Conservation (phyloP, 1,140 invertebrate genomes). For the Nymphalis io region DNA sequence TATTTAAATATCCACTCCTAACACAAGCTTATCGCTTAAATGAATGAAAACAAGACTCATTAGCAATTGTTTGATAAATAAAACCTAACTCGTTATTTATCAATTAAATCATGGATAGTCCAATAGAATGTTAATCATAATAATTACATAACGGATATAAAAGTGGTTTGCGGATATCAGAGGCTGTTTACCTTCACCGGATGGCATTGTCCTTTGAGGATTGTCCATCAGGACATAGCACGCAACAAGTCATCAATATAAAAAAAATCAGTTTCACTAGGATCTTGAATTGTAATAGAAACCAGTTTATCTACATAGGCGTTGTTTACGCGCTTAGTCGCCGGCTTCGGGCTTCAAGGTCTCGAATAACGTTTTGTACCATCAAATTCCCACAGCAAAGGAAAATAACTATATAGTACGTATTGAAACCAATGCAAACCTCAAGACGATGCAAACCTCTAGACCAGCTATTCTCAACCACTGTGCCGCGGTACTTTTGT, state of each 20-base stretch:
- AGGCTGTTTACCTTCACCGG: conserved; percentile 43
- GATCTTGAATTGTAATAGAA: conserved; percentile 51
- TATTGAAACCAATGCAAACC: not conserved
- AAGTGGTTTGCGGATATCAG: conserved; percentile 44
- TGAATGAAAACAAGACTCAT: not conserved
- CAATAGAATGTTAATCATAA: conserved; percentile 7
- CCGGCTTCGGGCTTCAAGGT: conserved; percentile 49
- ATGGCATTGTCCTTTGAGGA: conserved; percentile 48
- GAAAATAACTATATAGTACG: conserved; percentile 19
- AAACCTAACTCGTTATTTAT: not conserved
- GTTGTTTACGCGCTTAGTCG: conserved; percentile 50
- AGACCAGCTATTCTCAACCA: too few relatives aligned
- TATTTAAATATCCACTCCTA: not conserved
- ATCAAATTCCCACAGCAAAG: conserved; percentile 30
- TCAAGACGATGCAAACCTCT: not conserved
- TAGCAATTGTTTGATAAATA: not conserved
- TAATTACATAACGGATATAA: conserved; percentile 38
- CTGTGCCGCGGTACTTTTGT: too few relatives aligned
- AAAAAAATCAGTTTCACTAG: conserved; percentile 54
- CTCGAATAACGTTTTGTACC: conserved; percentile 32
- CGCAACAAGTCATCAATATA: conserved; percentile 44
- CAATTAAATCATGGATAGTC: not conserved
- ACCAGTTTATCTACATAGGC: conserved; percentile 49
- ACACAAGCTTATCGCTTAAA: not conserved
- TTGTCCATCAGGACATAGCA: conserved; percentile 40